Percentiles rank a stretch among this genome's conserved stretches.
These are phyloP conservation scores for Habroteleia sp. DNA, from an alignment of 2,888 invertebrate genomes.

Conservation along the genomic window DNA sequence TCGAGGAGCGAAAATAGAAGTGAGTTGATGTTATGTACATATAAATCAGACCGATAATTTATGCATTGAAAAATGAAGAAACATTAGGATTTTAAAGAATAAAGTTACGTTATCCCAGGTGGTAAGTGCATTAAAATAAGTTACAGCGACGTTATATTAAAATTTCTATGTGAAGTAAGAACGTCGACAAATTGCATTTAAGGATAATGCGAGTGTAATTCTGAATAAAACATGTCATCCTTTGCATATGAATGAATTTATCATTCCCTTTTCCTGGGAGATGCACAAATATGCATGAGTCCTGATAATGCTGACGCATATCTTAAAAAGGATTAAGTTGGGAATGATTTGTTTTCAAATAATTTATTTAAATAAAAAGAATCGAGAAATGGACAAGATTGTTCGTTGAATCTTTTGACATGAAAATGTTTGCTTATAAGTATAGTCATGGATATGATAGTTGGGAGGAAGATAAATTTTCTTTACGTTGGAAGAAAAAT, in stretches of 20 bases:
- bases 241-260: constrained; percentile 62
- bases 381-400: constrained; percentile 2
- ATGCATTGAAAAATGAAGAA: constrained; percentile 35
- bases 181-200: constrained; percentile 61
- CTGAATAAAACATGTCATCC: constrained; percentile 61
- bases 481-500: constrained; percentile 20
- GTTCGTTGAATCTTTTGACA: constrained; percentile 24
- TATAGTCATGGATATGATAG: constrained; percentile 12
- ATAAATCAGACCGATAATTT: constrained; percentile 39
- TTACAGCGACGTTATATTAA: constrained; percentile 41
- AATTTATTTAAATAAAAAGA: constrained; percentile 53
- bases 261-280: constrained; percentile 53
- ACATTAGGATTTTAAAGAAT: constrained; percentile 24
- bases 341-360: constrained; percentile 53
- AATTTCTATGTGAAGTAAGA: constrained; percentile 53
- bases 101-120: constrained; percentile 19
- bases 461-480: constrained; percentile 36
- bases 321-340: constrained; percentile 58
- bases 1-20: constrained; percentile 18
- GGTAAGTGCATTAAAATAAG: constrained; percentile 46
- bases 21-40: constrained; percentile 30
- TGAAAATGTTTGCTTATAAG: constrained; percentile 35
- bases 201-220: constrained; percentile 60
- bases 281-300: constrained; percentile 59
- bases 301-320: constrained; percentile 57